Percentiles rank a stretch among this genome's conserved stretches.
Conservation (phyloP, 2,797 vertebrate species). For the Spinibarbus caldwelli region DNA sequence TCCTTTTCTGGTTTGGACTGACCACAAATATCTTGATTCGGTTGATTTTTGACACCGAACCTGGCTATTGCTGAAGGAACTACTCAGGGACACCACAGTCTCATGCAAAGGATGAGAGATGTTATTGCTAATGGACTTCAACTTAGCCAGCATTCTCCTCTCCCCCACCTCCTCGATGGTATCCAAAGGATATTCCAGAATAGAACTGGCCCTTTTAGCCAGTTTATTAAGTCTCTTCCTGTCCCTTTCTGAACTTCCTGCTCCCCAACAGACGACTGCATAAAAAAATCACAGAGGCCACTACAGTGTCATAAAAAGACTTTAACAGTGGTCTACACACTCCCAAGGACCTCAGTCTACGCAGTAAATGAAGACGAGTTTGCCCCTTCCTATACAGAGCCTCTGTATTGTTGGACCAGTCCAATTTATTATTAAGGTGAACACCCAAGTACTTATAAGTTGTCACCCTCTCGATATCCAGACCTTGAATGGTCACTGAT, state of each 20-base stretch:
- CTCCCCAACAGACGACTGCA: background rate
- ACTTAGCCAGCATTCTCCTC: background rate
- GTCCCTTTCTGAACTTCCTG: background rate
- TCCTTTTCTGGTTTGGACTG: too few species aligned
- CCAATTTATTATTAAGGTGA: too few species aligned
- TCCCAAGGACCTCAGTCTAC: too few species aligned
- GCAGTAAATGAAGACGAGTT: too few species aligned
- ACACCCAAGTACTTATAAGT: too few species aligned
- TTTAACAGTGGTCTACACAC: too few species aligned
- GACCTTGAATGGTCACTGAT: too few species aligned
- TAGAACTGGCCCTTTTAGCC: background rate
- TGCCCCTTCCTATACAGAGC: too few species aligned
- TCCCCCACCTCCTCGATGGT: background rate
- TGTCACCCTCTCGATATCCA: too few species aligned
- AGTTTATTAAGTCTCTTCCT: background rate
- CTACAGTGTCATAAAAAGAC: background rate
- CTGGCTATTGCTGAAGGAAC: background rate
- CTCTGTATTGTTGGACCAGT: too few species aligned
- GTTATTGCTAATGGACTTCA: background rate
- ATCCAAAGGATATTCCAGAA: background rate
- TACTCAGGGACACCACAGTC: background rate
- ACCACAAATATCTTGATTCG: too few species aligned
- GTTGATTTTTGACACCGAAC: too few species aligned
- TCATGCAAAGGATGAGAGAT: background rate
- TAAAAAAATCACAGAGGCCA: background rate